A percentile compares a stretch with the other conserved stretches of the same genome.
Conservation (phyloP, 2,113 vertebrate species). For the Psephotus haematonotus region DNA sequence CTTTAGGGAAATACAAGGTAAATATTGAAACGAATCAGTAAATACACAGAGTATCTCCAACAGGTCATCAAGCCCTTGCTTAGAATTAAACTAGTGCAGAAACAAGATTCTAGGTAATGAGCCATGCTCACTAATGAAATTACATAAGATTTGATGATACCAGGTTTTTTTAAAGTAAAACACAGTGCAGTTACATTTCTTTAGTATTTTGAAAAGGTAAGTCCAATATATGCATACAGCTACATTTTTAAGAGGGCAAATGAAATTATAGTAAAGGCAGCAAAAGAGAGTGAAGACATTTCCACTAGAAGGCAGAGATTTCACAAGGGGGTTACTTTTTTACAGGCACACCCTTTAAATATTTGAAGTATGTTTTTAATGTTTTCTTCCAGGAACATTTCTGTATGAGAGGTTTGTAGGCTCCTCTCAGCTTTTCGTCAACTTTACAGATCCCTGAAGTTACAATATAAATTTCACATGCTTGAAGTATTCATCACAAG, state of each 20-base stretch:
- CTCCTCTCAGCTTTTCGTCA: neutral
- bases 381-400: neutral
- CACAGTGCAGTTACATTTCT: neutral
- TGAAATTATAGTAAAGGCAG: neutral
- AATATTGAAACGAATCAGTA: neutral
- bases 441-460: neutral
- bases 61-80: neutral
- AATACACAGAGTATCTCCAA: neutral
- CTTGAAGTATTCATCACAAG: neutral
- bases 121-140: neutral
- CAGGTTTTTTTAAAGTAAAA: neutral
- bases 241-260: fast-evolving
- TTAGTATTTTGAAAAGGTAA: neutral
- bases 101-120: neutral
- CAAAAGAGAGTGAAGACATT: neutral
- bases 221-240: neutral
- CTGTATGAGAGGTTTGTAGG: neutral
- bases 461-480: neutral
- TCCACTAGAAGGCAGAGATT: neutral
- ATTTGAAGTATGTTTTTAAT: neutral
- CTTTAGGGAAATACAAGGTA: neutral
- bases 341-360: neutral
- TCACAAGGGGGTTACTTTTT: neutral
- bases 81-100: neutral
- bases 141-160: neutral